Evolutionary conservation across 2,113 vertebrate genomes (phyloP), one percentile per base, ranked within the genome.

Genomic region (Myotis yumanensis): DNA sequence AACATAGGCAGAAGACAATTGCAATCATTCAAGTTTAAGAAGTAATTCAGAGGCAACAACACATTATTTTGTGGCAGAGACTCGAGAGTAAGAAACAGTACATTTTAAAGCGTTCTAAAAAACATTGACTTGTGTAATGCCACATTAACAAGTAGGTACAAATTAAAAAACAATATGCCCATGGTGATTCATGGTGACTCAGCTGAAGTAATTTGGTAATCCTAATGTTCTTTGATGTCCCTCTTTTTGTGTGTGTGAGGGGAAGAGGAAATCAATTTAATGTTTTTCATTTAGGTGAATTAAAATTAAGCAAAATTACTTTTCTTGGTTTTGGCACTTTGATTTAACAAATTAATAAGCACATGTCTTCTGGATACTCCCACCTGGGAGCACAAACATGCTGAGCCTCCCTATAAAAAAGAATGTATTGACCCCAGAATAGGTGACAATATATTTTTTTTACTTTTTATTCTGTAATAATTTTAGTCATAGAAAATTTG

Each of bases 261-360:
- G 68, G 77, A 12, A 84, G 52, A 89, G 69, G 83, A 95, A 96
- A 66, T 75, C 76, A 91, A 23, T 89, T 95, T 97, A 95, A 95
- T 97, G 93, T 93, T 97, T 96, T 92, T 93, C 68, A 96, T 92
- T 96, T 97, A 90, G 54, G 35, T 83, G 64, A 95, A 91, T 95
- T 95, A 93, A 94, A 97, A 86, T 95, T 68, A 88, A 86, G 51
- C 37, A 79, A 93, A 96, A 95, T 95, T 52, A 79, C 75, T 94
- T 93, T 81, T 92, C 83, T 84, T 97, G 81, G 23, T 72, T 94
- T 95, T 90, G 80, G n/a, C 62, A 83, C 68, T 89, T 92, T 82
- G 73, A 57, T 71, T 86, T 88, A 96, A 79, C 73, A 86, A 80
- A 94, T 86, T 73, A 81, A 92, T 86, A 96, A 84, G 64, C 28